phyloP scores from a whole-genome alignment of 2,113 vertebrate species.

The Etia nguti region DNA sequence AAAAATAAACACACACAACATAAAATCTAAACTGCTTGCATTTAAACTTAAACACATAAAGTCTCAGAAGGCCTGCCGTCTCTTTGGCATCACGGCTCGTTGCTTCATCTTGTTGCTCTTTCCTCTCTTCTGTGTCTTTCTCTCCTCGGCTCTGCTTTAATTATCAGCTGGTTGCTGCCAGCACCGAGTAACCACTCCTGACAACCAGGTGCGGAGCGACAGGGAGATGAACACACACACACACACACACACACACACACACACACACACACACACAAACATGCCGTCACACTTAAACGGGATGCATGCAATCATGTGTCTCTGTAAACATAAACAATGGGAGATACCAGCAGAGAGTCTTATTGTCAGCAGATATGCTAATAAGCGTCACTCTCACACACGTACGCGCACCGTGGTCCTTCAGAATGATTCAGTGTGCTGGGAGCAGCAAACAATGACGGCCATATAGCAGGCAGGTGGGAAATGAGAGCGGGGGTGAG shows the following conservation, averaged over 20 bases:
- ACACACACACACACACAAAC: neutral
- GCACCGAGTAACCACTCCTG: slow-evolving; percentile 28
- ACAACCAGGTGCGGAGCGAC: slow-evolving; percentile 49
- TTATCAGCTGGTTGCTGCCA: slow-evolving; percentile 31
- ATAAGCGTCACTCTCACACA: neutral
- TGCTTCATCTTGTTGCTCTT: slow-evolving; percentile 8
- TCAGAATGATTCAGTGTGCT: neutral
- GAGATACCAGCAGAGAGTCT: slow-evolving; percentile 3
- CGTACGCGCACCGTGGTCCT: neutral
- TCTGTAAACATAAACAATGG: slow-evolving; percentile 51
- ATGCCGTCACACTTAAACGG: neutral
- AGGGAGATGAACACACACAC: neutral
- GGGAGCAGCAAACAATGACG: slow-evolving; percentile 26
- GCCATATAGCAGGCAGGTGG: slow-evolving; percentile 7
- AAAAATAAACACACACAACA: neutral
- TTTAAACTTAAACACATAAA: neutral
- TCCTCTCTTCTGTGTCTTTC: slow-evolving; percentile 18
- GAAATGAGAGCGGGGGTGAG: slow-evolving; percentile 6
- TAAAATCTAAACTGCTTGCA: neutral
- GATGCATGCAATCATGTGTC: slow-evolving; percentile 12
- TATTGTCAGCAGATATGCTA: slow-evolving; percentile 17
- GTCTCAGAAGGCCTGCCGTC: neutral
- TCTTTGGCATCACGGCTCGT: slow-evolving; percentile 3
- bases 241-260: neutral
- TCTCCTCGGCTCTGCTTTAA: slow-evolving; percentile 27